These are phyloP conservation scores for Trachelipus rathkii DNA, from an alignment of 1,140 invertebrate genomes.

Conservation along the genomic window DNA sequence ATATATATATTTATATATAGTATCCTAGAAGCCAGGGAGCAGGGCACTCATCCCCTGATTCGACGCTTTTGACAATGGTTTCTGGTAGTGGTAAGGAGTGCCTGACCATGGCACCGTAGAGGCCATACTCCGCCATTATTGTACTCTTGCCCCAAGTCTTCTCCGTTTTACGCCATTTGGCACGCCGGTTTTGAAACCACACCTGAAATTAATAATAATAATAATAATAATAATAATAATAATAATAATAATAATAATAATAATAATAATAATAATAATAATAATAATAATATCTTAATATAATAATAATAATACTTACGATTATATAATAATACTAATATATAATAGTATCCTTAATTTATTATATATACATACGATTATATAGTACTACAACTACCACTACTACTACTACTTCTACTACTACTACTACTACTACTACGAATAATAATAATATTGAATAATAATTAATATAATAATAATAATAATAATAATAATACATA, in stretches of 20 bases:
- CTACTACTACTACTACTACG: too few species aligned
- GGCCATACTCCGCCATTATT: slow-evolving; percentile 98
- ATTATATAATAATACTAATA: not conserved
- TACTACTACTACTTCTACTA: too few species aligned
- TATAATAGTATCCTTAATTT: not conserved
- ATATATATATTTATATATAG: too few species aligned
- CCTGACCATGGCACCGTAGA: slow-evolving; percentile 97
- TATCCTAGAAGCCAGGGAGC: slow-evolving; percentile 93
- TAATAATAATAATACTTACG: not conserved
- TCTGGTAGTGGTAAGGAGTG: slow-evolving; percentile 95
- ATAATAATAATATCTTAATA: not conserved
- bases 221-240: slow-evolving; percentile 32
- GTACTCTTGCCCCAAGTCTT: slow-evolving; percentile 98
- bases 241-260: not conserved
- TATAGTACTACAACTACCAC: too few species aligned
- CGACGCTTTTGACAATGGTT: slow-evolving; percentile 92
- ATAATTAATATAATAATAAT: too few species aligned
- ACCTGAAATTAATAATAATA: slow-evolving; percentile 61
- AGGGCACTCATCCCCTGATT: slow-evolving; percentile 82
- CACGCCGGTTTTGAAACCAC: slow-evolving; percentile 96
- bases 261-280: not conserved
- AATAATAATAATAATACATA: too few species aligned
- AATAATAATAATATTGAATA: too few species aligned
- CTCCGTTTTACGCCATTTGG: slow-evolving; percentile 99
- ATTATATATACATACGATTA: not conserved